Conservation (phyloP, 2,113 vertebrate species). For the Seriola dumerili region DNA sequence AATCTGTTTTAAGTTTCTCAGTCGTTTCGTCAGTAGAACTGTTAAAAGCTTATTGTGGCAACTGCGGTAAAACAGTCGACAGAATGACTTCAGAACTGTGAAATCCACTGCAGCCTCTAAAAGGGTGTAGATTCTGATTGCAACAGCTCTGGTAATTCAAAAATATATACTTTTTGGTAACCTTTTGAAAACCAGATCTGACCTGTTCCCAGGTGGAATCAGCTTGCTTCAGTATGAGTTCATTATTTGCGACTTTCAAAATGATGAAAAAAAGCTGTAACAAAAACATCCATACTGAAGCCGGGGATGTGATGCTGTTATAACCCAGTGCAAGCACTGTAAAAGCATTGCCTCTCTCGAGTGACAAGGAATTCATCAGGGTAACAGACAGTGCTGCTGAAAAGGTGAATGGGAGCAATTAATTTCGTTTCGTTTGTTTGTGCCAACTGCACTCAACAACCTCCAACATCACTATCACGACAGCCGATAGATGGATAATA, state of each 20-base stretch:
- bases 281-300: slow-evolving; percentile 7
- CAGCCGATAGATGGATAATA: not conserved
- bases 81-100: slow-evolving; percentile 11
- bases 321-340: not conserved
- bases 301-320: not conserved
- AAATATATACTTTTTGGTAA: not conserved
- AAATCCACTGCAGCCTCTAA: slow-evolving; percentile 18
- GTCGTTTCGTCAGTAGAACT: slow-evolving; percentile 20
- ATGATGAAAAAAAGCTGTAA: not conserved
- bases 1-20: slow-evolving; percentile 49
- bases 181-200: not conserved
- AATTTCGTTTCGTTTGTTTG: not conserved
- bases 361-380: not conserved
- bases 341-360: slow-evolving; percentile 4
- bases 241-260: slow-evolving; percentile 19
- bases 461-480: slow-evolving; percentile 3
- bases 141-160: not conserved
- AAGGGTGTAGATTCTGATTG: not conserved
- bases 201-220: not conserved
- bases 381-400: not conserved
- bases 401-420: slow-evolving; percentile 16
- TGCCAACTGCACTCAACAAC: not conserved
- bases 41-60: slow-evolving; percentile 21
- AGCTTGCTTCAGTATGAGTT: not conserved
- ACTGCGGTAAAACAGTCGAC: slow-evolving; percentile 2